Percentiles rank a stretch among this genome's conserved stretches.
These are phyloP conservation scores for Triplophysa rosa DNA, from an alignment of 2,113 vertebrate genomes.

Conservation along the genomic window DNA sequence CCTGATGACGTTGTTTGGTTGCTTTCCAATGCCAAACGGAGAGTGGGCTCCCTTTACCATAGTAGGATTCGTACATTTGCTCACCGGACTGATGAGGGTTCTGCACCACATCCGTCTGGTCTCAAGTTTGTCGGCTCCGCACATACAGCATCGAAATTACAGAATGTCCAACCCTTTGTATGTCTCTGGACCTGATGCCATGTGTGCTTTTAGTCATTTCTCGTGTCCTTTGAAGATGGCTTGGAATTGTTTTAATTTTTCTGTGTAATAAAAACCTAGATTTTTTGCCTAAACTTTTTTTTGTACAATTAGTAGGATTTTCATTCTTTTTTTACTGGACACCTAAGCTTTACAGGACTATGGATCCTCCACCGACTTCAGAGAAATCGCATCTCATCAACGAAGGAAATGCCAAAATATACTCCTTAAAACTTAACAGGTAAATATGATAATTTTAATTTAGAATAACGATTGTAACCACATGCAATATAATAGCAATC, in stretches of 20 bases:
- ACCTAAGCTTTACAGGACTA: conserved; percentile 36
- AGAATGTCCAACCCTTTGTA: conserved; percentile 9
- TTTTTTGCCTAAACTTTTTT: conserved; percentile 30
- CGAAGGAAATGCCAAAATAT: conserved; percentile 73
- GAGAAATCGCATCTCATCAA: conserved; percentile 79
- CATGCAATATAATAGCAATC: background rate
- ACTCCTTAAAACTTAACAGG: conserved; percentile 75
- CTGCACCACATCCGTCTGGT: conserved; percentile 46
- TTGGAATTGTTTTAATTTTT: conserved; percentile 34
- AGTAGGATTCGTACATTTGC: background rate
- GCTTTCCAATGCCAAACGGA: background rate
- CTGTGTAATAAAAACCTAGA: conserved; percentile 23
- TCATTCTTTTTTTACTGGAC: background rate
- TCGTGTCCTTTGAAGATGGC: conserved; percentile 40
- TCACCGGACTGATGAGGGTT: conserved; percentile 31
- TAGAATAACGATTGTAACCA: no score
- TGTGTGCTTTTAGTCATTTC: conserved; percentile 52
- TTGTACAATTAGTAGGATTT: background rate
- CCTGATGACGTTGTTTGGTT: background rate
- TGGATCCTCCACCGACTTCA: conserved; percentile 65
- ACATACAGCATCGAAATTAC: conserved; percentile 16
- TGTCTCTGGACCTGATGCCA: conserved; percentile 37
- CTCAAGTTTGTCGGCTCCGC: conserved; percentile 42
- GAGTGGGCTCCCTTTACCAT: background rate
- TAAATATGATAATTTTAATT: conserved; percentile 39